These are phyloP conservation scores for Eristalis pertinax DNA, from an alignment of 2,888 invertebrate species.

Conservation along the genomic window DNA sequence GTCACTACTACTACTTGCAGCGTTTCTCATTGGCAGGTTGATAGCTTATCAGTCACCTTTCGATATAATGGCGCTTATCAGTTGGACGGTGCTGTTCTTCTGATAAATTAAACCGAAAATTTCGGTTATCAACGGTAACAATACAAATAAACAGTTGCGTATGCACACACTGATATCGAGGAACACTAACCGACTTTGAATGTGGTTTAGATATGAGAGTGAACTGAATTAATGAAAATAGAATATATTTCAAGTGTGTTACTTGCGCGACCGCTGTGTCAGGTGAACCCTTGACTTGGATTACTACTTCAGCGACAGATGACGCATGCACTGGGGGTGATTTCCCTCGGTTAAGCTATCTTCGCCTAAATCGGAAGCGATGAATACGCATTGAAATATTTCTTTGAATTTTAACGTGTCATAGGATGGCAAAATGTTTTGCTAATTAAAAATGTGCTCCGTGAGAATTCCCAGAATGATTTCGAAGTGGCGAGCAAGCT, in stretches of 20 bases:
- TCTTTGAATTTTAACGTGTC: not conserved
- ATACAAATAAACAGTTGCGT: slow-evolving; percentile 2
- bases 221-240: not conserved
- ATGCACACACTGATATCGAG: not conserved
- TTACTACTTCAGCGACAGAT: not conserved
- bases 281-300: not conserved
- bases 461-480: not conserved
- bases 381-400: not conserved
- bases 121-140: slow-evolving; percentile 47
- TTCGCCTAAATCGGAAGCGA: not conserved
- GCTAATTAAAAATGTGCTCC: not conserved
- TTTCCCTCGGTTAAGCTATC: not conserved
- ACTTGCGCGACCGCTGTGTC: not conserved
- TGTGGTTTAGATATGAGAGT: not conserved
- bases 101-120: slow-evolving; percentile 42
- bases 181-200: not conserved
- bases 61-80: slow-evolving; percentile 58
- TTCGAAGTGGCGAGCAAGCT: not conserved
- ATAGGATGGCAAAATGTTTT: not conserved
- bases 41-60: slow-evolving; percentile 59
- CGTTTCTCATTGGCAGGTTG: slow-evolving; percentile 11
- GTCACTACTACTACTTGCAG: slow-evolving; percentile 12
- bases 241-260: not conserved
- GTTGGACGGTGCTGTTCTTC: slow-evolving; percentile 23
- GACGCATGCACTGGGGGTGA: not conserved